A percentile compares a stretch with the other conserved stretches of the same genome.
phyloP scores from a whole-genome alignment of 2,113 vertebrate species.

The Sarotherodon lohbergeri region DNA sequence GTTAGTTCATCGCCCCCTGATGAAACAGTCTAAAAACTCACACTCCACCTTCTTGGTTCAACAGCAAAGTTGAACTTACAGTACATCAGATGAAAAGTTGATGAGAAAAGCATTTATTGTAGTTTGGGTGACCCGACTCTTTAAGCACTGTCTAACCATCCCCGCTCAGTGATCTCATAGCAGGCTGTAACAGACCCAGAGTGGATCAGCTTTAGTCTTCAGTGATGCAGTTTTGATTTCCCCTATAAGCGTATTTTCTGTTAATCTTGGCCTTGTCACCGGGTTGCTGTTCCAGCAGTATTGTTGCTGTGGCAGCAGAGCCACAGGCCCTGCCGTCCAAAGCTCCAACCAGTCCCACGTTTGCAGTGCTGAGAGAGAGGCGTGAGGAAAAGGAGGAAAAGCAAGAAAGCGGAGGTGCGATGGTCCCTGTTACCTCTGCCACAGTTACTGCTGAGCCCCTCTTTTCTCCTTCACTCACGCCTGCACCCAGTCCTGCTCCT shows the following conservation, averaged over 20 bases:
- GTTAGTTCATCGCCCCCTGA: neutral
- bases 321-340: conserved; percentile 48
- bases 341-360: conserved; percentile 39
- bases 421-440: neutral
- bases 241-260: neutral
- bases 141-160: neutral
- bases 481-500: conserved; percentile 57
- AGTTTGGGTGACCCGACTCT: neutral
- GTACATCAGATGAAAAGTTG: neutral
- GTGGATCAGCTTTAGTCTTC: neutral
- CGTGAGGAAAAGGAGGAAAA: conserved; percentile 45
- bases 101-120: neutral
- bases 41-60: neutral
- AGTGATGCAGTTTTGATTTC: neutral
- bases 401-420: neutral
- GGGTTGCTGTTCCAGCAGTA: conserved; percentile 59
- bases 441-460: conserved; percentile 49
- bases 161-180: neutral
- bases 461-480: conserved; percentile 45
- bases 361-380: conserved; percentile 31
- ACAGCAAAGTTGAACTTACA: neutral
- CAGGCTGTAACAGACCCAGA: neutral
- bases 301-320: conserved; percentile 36
- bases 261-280: conserved; percentile 51
- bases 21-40: neutral